Evolutionary conservation across 1,140 invertebrate genomes (phyloP), one percentile per base, ranked within the genome.

Genomic region (Augochlora pura): DNA sequence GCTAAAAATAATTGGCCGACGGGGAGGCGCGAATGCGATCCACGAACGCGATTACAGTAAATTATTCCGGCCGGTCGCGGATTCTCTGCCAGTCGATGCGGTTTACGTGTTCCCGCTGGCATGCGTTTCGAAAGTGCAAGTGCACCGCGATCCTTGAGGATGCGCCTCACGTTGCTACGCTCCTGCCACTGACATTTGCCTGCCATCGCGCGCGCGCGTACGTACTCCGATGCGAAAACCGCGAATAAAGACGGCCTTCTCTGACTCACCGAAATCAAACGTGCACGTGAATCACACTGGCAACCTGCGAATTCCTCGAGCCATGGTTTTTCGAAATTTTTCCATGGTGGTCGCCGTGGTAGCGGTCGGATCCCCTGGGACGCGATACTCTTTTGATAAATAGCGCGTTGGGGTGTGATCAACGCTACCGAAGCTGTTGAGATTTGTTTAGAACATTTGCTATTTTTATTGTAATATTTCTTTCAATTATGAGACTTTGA

Each of bases 91-190:
- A n/a, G 46, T 63, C 42, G 62, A 32, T 27, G n/a, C 25, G 54
- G 66, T 85, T 85, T 81, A 79, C 83, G 84, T 79, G 67, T 78
- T 84, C 70, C 23, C 75, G 38, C 60, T 76, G 76, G 84, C 64
- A 86, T 83, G 81, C 85, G 54, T 86, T 86, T 86, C 80, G 84
- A 86, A 86, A 86, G 85, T 86, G 84, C 81, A 86, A 86, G 84
- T 86, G 84, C 84, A 82, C n/a, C n/a, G n/a, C 84, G 77, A 54
- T 81, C 16, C 75, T 83, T 63, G 67, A 68, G 77, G 81, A 86
- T 86, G 85, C 85, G 27, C 64, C 84, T 85, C 84, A 80, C 80
- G 84, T 86, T 86, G 80, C n/a, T 85, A 83, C 80, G 76, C 71
- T 76, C 71, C 84, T 83, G 84, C 70, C 80, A 81, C 83, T 86